These are phyloP conservation scores for Emmelina monodactyla DNA, from an alignment of 2,888 invertebrate species.

Conservation along the genomic window DNA sequence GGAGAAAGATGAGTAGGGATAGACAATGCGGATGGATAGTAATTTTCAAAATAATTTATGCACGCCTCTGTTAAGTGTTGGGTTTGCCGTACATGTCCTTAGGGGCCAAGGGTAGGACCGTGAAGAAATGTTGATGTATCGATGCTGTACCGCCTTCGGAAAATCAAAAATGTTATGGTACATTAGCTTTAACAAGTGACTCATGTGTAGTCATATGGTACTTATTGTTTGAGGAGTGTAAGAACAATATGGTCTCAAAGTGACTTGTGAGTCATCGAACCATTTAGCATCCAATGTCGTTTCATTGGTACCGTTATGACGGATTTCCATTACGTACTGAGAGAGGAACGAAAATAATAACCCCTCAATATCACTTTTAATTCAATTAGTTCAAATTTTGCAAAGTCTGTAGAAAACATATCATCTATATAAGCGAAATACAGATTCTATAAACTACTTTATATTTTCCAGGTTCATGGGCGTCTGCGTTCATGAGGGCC, in stretches of 20 bases:
- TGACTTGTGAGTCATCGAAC: no score
- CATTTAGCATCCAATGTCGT: no score
- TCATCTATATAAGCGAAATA: no score
- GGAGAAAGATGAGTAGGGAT: background rate
- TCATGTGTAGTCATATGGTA: no score
- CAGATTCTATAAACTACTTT: background rate
- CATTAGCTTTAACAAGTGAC: background rate
- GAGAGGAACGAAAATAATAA: no score
- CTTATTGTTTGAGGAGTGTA: no score
- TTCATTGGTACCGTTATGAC: no score
- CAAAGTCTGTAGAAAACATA: no score
- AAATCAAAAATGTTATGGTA: background rate
- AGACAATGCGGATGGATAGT: background rate
- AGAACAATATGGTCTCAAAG: no score
- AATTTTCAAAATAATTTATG: background rate
- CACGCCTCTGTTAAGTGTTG: background rate
- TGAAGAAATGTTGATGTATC: slow-evolving; percentile 1
- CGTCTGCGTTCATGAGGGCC: slow-evolving; percentile 95
- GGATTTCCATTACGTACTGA: no score
- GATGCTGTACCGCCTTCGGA: background rate
- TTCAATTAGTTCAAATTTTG: no score
- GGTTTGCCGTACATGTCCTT: background rate
- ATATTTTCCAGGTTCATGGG: slow-evolving; percentile 84
- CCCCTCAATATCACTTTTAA: no score
- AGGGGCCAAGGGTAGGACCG: background rate